These are phyloP conservation scores for Nothura maculosa DNA, from an alignment of 2,797 vertebrate genomes.

Conservation along the genomic window DNA sequence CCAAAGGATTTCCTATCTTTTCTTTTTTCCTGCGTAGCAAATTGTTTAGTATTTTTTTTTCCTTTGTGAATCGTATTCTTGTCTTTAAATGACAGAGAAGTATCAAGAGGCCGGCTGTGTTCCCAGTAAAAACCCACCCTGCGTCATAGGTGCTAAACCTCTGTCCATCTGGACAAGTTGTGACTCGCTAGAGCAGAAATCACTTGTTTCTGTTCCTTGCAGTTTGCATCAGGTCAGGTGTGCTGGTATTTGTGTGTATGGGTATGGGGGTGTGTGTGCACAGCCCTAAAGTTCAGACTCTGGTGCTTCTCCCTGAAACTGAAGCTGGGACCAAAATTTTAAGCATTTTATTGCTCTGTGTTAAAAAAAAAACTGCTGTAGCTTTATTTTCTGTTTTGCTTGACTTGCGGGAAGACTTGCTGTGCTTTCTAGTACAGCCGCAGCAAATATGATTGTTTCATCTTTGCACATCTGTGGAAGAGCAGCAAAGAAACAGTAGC, in stretches of 20 bases:
- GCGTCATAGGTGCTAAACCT: constrained; percentile 5
- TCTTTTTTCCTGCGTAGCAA: constrained; percentile 19
- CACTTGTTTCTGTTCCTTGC: neutral
- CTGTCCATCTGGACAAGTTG: neutral
- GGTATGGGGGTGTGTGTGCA: accelerated
- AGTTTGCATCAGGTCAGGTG: neutral
- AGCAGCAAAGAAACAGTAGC: constrained; percentile 27
- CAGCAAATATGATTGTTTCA: constrained; percentile 52
- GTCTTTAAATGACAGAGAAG: neutral
- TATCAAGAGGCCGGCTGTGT: neutral
- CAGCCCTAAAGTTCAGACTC: neutral
- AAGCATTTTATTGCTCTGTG: neutral
- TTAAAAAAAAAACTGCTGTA: constrained; percentile 29
- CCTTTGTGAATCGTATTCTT: constrained; percentile 16
- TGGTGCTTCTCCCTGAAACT: neutral
- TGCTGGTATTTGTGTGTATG: neutral
- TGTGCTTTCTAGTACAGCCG: constrained; percentile 6
- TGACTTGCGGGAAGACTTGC: constrained; percentile 39
- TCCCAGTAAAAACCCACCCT: neutral
- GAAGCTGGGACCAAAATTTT: neutral
- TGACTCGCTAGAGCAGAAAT: neutral
- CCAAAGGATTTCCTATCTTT: constrained; percentile 41
- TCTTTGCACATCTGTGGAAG: constrained; percentile 68
- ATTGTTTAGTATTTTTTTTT: constrained; percentile 4
- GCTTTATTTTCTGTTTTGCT: constrained; percentile 8